These are phyloP conservation scores for Vireo griseus DNA, from an alignment of 2,797 vertebrate species.

Conservation along the genomic window DNA sequence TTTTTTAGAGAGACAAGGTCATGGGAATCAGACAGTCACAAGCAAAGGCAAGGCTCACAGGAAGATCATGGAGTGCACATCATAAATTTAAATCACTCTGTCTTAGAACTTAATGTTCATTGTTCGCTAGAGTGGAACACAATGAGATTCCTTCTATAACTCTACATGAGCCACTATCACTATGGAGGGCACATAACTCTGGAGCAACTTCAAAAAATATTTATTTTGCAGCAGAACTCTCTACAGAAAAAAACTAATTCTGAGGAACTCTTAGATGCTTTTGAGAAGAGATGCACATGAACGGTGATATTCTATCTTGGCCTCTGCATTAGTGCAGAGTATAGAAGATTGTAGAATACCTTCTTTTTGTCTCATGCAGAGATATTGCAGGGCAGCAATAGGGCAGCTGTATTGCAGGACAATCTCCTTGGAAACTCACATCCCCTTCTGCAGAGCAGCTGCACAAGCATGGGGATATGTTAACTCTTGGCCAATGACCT, in stretches of 20 bases:
- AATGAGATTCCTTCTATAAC: neutral
- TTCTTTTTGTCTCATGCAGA: neutral
- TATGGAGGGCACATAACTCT: neutral
- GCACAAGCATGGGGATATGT: neutral
- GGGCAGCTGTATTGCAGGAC: neutral
- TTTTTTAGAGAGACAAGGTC: constrained; percentile 24
- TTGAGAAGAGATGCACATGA: neutral
- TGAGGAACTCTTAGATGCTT: neutral
- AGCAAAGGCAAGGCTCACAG: neutral
- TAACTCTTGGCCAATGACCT: neutral
- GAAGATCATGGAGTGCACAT: constrained; percentile 2
- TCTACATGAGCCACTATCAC: neutral
- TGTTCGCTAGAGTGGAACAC: neutral
- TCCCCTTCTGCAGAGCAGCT: neutral
- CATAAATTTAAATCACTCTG: constrained; percentile 16
- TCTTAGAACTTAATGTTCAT: neutral
- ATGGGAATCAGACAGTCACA: constrained; percentile 27
- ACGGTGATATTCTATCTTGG: neutral
- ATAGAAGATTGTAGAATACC: neutral
- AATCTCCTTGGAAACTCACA: neutral
- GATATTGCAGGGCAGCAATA: neutral
- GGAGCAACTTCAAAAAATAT: neutral
- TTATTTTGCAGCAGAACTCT: neutral
- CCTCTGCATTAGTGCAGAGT: neutral
- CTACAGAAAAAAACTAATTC: neutral